Evolutionary conservation across 1,140 invertebrate genomes (phyloP).

Genomic region (Drosophila mojavensis): DNA sequence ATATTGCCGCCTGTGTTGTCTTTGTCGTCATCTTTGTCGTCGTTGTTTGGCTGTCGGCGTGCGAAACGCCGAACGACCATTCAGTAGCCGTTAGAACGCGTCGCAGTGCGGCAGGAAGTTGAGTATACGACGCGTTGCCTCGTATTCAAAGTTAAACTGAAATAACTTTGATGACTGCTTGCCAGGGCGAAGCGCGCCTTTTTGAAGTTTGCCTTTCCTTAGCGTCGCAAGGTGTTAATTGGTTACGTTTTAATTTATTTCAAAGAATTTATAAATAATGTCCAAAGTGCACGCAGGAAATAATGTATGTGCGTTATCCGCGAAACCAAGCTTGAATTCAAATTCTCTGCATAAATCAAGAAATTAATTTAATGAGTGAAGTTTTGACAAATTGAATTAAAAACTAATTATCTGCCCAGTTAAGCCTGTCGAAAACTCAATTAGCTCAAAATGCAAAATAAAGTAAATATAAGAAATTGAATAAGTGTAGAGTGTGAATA

Average conservation of each 20-base stretch:
- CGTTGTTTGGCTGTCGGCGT: slow-evolving; percentile 43
- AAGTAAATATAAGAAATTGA: background rate
- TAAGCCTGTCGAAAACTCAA: background rate
- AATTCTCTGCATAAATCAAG: slow-evolving; percentile 42
- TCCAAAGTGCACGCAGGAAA: slow-evolving; percentile 15
- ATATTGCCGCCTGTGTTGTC: slow-evolving; percentile 38
- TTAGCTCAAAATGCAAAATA: background rate
- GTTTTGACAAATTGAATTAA: slow-evolving; percentile 13
- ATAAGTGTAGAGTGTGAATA: background rate
- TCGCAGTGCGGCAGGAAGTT: slow-evolving; percentile 76
- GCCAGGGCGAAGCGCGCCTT: slow-evolving; percentile 33
- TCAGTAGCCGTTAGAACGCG: slow-evolving; percentile 78
- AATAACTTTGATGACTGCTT: slow-evolving; percentile 20
- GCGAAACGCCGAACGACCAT: slow-evolving; percentile 45
- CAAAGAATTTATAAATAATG: slow-evolving; percentile 45
- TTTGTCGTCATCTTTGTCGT: slow-evolving; percentile 38
- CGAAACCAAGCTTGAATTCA: slow-evolving; percentile 21
- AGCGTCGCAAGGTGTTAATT: slow-evolving; percentile 66
- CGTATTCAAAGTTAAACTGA: slow-evolving; percentile 14
- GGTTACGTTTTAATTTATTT: slow-evolving; percentile 64
- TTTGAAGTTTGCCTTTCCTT: slow-evolving; percentile 19
- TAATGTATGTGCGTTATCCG: background rate
- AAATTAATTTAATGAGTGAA: slow-evolving; percentile 16
- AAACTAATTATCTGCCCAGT: background rate
- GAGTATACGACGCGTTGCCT: slow-evolving; percentile 70